Evolutionary conservation across 2,888 invertebrate species (phyloP), one percentile per base, ranked within the genome.

Genomic region (Maniola hyperantus): DNA sequence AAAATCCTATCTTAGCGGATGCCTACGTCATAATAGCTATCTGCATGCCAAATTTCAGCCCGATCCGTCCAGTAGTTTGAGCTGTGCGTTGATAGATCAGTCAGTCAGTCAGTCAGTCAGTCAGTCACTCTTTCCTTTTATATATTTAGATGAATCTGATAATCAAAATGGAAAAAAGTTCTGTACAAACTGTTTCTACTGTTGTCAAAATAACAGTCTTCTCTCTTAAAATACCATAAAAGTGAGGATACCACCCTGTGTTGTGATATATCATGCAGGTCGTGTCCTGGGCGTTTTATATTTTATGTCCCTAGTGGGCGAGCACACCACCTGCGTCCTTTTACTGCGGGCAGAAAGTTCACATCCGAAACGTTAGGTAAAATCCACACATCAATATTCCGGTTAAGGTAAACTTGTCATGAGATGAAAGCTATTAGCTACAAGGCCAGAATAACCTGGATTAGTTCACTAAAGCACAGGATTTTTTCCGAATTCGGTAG

Each of bases 221-320:
- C n/a, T 33, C 54, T 54, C 54, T 54, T 15, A 15, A 54, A 20
- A 2, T 57, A 39, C 1, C 36, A 20, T 42, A 20, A 42, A 36
- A 18, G 55, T 18, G 54, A 34, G 48, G 48, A 48, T 11, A 55
- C 11, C 13, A 39, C 20, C 5, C 13, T 20, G 57, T 39, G 57
- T 42, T 42, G 39, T 57, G 42, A 57, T 57, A 57, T 57, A 57
- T 57, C 57, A 57, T 57, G 57, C 57, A 39, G 39, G 42, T 57
- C 20, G 39, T 42, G 57, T 57, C 20, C 57, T 42, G 39, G 36
- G 39, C 39, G 42, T 57, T 57, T 57, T 57, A 57, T 57, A 57
- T 57, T 39, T 57, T 57, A 57, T 57, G 57, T 42, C 57, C 39
- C 57, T 13, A 57, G 57, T 26, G 57, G 55, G 57, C 42, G 57